phyloP scores from a whole-genome alignment of 64 coral and sea anemone genomes.

The Montipora foliosa region DNA sequence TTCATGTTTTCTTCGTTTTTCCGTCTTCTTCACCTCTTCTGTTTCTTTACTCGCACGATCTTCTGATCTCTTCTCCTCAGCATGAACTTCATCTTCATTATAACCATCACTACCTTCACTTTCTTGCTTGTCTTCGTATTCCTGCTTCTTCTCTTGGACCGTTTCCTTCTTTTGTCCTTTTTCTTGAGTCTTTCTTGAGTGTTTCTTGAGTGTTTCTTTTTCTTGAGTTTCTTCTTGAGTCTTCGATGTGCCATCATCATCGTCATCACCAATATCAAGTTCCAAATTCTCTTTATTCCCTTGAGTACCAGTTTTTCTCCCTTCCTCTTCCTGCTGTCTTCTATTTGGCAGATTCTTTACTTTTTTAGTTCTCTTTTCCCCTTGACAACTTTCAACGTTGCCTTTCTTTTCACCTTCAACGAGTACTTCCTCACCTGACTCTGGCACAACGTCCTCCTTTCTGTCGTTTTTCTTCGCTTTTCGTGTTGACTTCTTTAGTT shows the following conservation, averaged over 20 bases:
- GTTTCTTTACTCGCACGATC: not conserved
- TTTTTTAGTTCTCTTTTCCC: not conserved
- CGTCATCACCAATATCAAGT: not conserved
- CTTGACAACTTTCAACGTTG: not conserved
- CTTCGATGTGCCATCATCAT: not conserved
- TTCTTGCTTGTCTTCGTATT: too few species aligned
- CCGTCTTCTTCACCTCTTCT: too few species aligned
- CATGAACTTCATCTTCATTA: not conserved
- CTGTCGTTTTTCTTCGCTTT: not conserved
- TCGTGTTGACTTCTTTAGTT: not conserved
- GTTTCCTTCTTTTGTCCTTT: too few species aligned
- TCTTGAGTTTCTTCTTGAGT: too few species aligned
- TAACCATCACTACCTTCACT: not conserved
- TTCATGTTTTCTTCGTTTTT: not conserved
- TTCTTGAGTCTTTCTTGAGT: too few species aligned
- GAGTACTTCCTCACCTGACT: not conserved
- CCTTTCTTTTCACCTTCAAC: not conserved
- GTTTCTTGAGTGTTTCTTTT: too few species aligned
- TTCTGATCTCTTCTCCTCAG: not conserved
- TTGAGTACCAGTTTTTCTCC: not conserved
- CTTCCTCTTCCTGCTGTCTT: not conserved
- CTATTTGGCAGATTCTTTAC: constrained; percentile 3
- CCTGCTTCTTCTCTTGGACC: too few species aligned
- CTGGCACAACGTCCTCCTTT: too few species aligned
- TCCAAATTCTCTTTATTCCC: not conserved